Conservation (phyloP, 1,140 invertebrate species). For the Aphaenogaster floridana region DNA sequence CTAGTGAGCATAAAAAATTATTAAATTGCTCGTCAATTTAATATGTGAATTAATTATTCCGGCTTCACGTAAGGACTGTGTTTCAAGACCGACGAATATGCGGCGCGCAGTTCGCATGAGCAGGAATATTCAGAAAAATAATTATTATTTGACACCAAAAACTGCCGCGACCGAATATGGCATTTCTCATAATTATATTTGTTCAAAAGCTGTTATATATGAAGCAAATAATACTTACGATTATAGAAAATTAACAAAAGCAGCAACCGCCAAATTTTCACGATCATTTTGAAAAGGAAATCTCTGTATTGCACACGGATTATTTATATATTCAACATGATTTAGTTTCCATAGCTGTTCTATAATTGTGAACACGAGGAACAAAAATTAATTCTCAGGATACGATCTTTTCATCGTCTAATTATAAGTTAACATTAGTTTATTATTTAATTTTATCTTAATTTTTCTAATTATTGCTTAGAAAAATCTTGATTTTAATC, state of each 20-base stretch:
- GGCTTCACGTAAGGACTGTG: too few species aligned
- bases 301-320: neutral
- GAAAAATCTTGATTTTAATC: neutral
- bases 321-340: neutral
- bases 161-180: too few species aligned
- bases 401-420: neutral
- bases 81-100: too few species aligned
- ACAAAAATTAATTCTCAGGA: neutral
- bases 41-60: too few species aligned
- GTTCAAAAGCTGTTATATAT: conserved; percentile 48
- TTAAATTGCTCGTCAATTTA: too few species aligned
- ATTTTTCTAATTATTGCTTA: neutral
- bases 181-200: too few species aligned
- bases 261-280: conserved; percentile 63
- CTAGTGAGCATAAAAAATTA: too few species aligned
- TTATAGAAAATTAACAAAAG: conserved; percentile 66
- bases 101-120: too few species aligned
- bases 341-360: neutral
- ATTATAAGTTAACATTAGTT: neutral
- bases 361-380: neutral
- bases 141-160: too few species aligned
- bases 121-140: too few species aligned
- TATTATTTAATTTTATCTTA: neutral
- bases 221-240: conserved; percentile 63
- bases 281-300: conserved; percentile 25